Evolutionary conservation across 2,113 vertebrate species (phyloP), one percentile per base, ranked within the genome.

Genomic region (Cryptotis parvus): DNA sequence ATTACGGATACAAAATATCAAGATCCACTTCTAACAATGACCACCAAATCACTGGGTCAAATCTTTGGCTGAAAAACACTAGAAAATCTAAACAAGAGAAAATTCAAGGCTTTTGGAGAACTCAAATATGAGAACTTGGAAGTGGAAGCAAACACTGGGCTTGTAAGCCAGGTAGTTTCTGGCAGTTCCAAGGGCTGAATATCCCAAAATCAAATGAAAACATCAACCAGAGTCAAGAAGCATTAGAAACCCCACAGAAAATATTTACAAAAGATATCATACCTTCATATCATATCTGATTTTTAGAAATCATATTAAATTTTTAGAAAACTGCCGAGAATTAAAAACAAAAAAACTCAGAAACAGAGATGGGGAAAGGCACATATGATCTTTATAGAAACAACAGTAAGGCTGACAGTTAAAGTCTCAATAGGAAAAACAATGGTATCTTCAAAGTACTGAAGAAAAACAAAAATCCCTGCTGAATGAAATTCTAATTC

Each of bases 271-370:
- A 76, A 83, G 91, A 87, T 58, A 22, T 20, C 78, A 78, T n/a
- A n/a, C n/a, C n/a, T n/a, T n/a, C n/a, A n/a, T n/a, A n/a, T n/a
- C n/a, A n/a, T n/a, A n/a, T n/a, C n/a, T n/a, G n/a, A n/a, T n/a
- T n/a, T n/a, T n/a, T n/a, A n/a, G n/a, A n/a, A n/a, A n/a, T n/a
- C n/a, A n/a, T n/a, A n/a, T n/a, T 22, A 77, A 5, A 90, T 68
- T 20, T 63, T 6, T 82, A 6, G 52, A 74, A 87, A 91, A 89
- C 22, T 27, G 33, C 27, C 74, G 9, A 89, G 81, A 95, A 70
- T 58, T 41, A 91, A 92, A 92, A 39, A 92, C 26, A 73, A 79
- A 89, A 24, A 92, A 55, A 88, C 73, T 79, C 89, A 79, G 92
- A 79, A 87, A 45, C 66, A 92, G 29, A 85, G n/a, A 63, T 31